Conservation (phyloP, 2,888 invertebrate species). For the Operophtera brumata region DNA sequence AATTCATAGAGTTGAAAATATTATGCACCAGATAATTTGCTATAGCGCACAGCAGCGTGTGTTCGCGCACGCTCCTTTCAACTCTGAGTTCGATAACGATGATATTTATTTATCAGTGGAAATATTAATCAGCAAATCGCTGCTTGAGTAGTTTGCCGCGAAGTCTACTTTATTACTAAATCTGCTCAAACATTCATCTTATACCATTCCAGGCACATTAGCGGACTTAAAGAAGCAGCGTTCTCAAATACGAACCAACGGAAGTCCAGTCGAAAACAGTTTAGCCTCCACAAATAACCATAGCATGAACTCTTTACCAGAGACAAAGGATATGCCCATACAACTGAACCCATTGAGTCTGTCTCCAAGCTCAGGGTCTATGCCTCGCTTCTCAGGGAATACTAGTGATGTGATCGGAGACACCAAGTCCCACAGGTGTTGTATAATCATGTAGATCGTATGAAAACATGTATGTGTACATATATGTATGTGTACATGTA, state of each 20-base stretch:
- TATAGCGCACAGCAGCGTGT: no score
- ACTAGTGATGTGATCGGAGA: conserved; percentile 90
- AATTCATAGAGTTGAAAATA: no score
- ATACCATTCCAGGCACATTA: conserved; percentile 83
- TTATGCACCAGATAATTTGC: no score
- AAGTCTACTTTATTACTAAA: conserved; percentile 7
- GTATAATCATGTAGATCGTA: conserved; percentile 83
- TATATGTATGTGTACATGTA: no score
- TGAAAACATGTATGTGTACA: no score
- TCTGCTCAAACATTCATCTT: conserved; percentile 30
- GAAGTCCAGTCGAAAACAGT: conserved; percentile 76
- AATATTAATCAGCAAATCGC: no score
- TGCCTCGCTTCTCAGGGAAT: conserved; percentile 85
- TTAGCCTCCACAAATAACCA: conserved; percentile 68
- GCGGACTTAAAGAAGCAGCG: conserved; percentile 97
- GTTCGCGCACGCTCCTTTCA: no score
- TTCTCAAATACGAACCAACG: conserved; percentile 87
- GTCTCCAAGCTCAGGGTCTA: conserved; percentile 63
- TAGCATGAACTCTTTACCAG: conserved; percentile 70
- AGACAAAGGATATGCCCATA: conserved; percentile 71
- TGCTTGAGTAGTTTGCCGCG: no score
- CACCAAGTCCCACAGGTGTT: conserved; percentile 85
- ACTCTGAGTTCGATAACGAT: no score
- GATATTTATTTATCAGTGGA: no score
- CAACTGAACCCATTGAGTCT: conserved; percentile 69